These are phyloP conservation scores for Gorsachius magnificus DNA, from an alignment of 2,797 vertebrate genomes.

Conservation along the genomic window DNA sequence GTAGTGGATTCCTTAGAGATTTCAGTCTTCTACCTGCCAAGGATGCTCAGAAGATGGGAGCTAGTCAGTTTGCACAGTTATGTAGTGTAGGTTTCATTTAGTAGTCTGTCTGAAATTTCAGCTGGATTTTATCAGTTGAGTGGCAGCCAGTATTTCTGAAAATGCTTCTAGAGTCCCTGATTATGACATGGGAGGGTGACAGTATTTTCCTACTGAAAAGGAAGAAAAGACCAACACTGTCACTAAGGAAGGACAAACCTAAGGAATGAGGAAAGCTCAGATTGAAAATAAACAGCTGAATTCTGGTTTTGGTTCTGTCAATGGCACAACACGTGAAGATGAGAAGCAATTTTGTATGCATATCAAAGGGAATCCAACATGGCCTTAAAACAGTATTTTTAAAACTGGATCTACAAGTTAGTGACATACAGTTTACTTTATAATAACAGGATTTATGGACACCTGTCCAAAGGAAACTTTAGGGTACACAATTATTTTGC, in stretches of 20 bases:
- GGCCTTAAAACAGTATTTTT: neutral
- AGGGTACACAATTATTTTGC: neutral
- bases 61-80: neutral
- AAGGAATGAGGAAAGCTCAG: neutral
- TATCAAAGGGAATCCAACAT: neutral
- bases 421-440: neutral
- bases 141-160: neutral
- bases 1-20: neutral
- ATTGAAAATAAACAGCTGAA: neutral
- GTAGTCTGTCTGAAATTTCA: neutral
- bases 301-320: neutral
- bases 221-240: neutral
- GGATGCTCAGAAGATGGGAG: neutral
- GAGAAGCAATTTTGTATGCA: neutral
- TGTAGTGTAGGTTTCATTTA: neutral
- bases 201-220: neutral
- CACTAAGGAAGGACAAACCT: neutral
- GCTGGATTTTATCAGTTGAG: neutral
- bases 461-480: neutral
- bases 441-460: neutral
- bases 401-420: neutral
- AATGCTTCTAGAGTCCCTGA: neutral
- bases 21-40: neutral
- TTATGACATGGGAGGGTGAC: neutral
- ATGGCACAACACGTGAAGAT: neutral